Percentiles rank a stretch among this genome's conserved stretches.
Conservation (phyloP, 1,140 invertebrate genomes). For the Eurosta solidaginis region DNA sequence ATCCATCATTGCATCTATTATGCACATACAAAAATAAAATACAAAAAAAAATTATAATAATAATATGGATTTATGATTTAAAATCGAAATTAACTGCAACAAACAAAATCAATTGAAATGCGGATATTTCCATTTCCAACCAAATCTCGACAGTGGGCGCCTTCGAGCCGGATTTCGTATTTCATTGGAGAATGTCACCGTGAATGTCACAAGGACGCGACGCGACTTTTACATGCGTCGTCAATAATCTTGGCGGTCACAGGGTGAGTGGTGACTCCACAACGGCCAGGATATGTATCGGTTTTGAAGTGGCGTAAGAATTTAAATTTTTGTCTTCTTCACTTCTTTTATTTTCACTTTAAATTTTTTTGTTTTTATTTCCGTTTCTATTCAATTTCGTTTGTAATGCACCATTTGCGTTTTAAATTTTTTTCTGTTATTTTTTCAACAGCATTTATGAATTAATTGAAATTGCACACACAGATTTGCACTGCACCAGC, state of each 20-base stretch:
- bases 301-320: conserved; percentile 48
- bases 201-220: conserved; percentile 83
- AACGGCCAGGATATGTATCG: conserved; percentile 76
- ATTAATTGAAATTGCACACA: conserved; percentile 2
- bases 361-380: conserved; percentile 10
- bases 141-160: conserved; percentile 61
- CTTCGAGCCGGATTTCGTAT: conserved; percentile 83
- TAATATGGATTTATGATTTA: background rate
- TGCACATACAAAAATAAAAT: background rate
- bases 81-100: background rate
- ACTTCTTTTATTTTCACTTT: background rate
- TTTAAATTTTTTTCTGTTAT: background rate
- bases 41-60: background rate
- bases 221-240: conserved; percentile 86
- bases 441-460: background rate
- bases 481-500: conserved; percentile 2
- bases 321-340: background rate
- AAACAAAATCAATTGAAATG: background rate
- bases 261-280: conserved; percentile 88
- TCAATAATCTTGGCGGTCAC: conserved; percentile 89
- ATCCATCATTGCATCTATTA: no score
- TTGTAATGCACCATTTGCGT: background rate
- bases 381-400: background rate
- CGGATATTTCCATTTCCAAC: conserved; percentile 59
- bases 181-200: conserved; percentile 83